Conservation (phyloP, 2,797 vertebrate species). For the Knipowitschia caucasica region DNA sequence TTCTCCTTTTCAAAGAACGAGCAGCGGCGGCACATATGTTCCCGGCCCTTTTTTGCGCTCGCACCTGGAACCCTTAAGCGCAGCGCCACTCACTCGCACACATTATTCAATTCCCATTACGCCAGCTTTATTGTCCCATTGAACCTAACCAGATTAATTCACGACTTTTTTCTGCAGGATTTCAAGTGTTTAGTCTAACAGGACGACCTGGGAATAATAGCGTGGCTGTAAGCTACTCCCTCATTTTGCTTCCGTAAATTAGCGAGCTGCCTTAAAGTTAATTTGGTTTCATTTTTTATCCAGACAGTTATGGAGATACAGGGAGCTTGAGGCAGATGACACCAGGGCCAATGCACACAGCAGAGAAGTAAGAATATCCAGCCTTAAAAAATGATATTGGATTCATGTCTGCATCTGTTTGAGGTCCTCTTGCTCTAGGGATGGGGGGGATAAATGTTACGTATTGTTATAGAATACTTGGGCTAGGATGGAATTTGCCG, state of each 20-base stretch:
- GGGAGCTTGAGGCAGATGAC: not conserved
- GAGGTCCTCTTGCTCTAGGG: not conserved
- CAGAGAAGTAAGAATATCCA: not conserved
- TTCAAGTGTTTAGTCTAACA: slow-evolving; percentile 60
- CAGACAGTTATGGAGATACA: slow-evolving; percentile 6
- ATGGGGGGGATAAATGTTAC: no score
- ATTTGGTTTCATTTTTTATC: slow-evolving; percentile 7
- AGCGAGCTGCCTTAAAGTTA: slow-evolving; percentile 18
- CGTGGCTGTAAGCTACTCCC: slow-evolving; percentile 45
- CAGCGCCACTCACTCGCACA: slow-evolving; percentile 59
- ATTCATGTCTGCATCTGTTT: slow-evolving; percentile 3
- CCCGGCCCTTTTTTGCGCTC: slow-evolving; percentile 11
- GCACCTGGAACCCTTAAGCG: slow-evolving; percentile 46
- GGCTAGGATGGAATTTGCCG: no score
- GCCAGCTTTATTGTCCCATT: slow-evolving; percentile 55
- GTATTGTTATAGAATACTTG: no score
- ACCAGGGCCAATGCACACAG: not conserved
- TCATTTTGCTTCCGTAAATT: slow-evolving; percentile 19
- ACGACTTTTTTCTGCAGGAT: slow-evolving; percentile 53
- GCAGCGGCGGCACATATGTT: slow-evolving; percentile 45
- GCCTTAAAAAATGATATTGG: not conserved
- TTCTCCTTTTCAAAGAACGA: slow-evolving; percentile 35
- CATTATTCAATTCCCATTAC: slow-evolving; percentile 50
- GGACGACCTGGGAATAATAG: slow-evolving; percentile 53
- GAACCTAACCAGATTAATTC: slow-evolving; percentile 60